Conservation (phyloP, 1,140 invertebrate species). For the Neoseiulus cucumeris region DNA sequence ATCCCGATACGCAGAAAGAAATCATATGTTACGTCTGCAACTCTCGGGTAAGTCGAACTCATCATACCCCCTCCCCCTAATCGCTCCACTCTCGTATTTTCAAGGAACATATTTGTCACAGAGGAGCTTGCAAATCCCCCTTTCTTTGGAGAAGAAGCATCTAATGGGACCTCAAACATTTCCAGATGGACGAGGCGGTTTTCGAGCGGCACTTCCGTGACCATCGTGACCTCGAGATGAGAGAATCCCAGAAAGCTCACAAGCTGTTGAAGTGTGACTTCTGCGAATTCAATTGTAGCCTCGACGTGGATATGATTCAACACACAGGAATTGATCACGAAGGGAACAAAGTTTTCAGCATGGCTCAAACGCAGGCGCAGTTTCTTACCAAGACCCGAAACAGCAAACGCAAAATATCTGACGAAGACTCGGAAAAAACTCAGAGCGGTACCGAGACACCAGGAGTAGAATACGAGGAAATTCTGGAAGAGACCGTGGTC, state of each 20-base stretch:
- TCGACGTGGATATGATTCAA: neutral
- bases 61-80: too few relatives aligned
- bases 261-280: neutral
- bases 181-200: neutral
- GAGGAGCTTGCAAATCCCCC: too few relatives aligned
- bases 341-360: neutral
- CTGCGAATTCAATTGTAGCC: neutral
- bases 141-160: neutral
- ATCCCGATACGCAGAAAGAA: neutral
- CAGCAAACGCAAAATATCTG: neutral
- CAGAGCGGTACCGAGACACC: neutral
- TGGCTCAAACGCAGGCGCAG: neutral
- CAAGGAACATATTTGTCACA: too few relatives aligned
- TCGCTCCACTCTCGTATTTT: too few relatives aligned
- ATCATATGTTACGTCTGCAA: neutral
- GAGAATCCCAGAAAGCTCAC: neutral
- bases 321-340: neutral
- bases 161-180: neutral
- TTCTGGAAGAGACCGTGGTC: too few relatives aligned
- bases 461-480: neutral
- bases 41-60: neutral
- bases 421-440: neutral
- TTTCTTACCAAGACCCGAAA: neutral
- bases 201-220: neutral
- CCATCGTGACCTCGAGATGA: neutral